Evolutionary conservation across 2,888 invertebrate species (phyloP), one percentile per base, ranked within the genome.

Genomic region (Archips xylosteana): DNA sequence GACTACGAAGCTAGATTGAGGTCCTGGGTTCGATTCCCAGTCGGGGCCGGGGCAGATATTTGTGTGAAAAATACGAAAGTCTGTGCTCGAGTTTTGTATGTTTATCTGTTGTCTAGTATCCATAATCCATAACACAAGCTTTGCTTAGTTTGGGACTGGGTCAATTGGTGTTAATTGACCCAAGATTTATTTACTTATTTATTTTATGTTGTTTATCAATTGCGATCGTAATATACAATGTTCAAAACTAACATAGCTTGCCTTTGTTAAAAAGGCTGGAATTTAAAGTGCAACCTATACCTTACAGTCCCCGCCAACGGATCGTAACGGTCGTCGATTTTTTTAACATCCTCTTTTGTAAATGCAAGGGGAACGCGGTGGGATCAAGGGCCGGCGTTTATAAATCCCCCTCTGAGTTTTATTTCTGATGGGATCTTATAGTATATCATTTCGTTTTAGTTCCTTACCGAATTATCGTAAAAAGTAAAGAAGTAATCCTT

Each of bases 311-410:
- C 6, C 39, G 39, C 15, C 15, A 45, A 6, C 47, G 59, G 60
- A 36, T 34, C 36, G 62, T 68, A 73, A 68, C 62, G 68, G 68
- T 73, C 45, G 68, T 45, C 42, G 67, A 42, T 54, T 67, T 54
- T 23, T 73, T 68, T 73, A 42, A 54, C 66, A 61, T 67, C 71
- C 45, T 57, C 54, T 69, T 49, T 61, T 51, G 47, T 47, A 34
- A 65, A 39, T 36, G 42, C 59, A 66, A 36, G 67, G 67, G 67
- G 67, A 47, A 47, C 34, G 67, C 61, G 45, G 34, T 54, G 68
- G 57, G 68, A 63, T 57, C 39, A 57, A 67, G 57, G 57, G 57
- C 12, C 47, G 64, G 49, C 36, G 36, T 4, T 51, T 51, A 54
- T 54, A 51, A 61, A 51, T 66, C 66, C 61, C 64, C 71, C 71